Evolutionary conservation across 2,888 invertebrate genomes (phyloP), one percentile per base, ranked within the genome.

Genomic region (Scaptodrosophila latifasciaeformis): DNA sequence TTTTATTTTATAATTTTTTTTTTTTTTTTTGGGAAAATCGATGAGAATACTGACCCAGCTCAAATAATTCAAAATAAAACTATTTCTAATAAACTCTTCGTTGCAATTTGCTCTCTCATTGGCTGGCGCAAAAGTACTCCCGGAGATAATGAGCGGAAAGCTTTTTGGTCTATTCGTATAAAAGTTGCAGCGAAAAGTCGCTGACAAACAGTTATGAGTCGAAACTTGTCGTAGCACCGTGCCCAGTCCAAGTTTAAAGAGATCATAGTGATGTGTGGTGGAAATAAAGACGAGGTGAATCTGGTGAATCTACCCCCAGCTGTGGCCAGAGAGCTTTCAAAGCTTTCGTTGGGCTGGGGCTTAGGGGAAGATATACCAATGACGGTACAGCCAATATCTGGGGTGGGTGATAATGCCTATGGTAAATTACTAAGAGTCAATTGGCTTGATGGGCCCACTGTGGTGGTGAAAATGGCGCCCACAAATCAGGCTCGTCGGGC

Each of bases 401-500:
- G 65, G 21, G 57, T 65, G 15, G 64, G 64, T 27, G 64, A 65
- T 37, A 65, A 65, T 17, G 56, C 65, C 19, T 65, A 59, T 24
- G 64, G 64, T 0, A 49, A 51, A 48, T 46, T 65, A 17, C 34
- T 65, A 5, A 53, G 57, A 2, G 44, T 61, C 21, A 12, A 3
- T 19, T 7, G 18, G 13, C 2, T 1, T 27, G 7, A 19, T 7
- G 13, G 10, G 13, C 15, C 12, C 35, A 1, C 6, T 10, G 2
- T 61, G 24, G 67, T 84, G 29, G 54, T 82, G 10, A 84, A 84
- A 57, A 69, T 84, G 17, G 76, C 84, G 2, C 84, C 84, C 0
- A 75, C 69, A 35, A 74, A 80, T 61, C 51, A 62, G 7, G 83
- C 83, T 1, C 67, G 82, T 1, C 75, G 84, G 17, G 54, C 53